A percentile compares a stretch with the other conserved stretches of the same genome.
Evolutionary conservation across 2,797 vertebrate genomes (phyloP).

Genomic region (Hyperoplus immaculatus): DNA sequence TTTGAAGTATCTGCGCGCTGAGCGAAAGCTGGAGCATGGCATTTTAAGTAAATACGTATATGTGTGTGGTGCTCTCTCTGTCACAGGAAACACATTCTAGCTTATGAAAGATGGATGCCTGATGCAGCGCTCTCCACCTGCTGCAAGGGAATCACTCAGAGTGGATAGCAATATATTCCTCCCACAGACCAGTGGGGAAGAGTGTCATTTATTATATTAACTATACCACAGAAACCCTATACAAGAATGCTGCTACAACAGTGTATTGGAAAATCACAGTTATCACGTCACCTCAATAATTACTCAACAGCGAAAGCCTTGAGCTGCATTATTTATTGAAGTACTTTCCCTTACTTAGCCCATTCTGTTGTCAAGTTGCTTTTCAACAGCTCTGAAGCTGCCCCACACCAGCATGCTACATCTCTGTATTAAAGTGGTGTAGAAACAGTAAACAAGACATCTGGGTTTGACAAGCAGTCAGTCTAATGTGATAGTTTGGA

Average conservation of each 20-base stretch:
- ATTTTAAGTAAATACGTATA: slow-evolving; percentile 61
- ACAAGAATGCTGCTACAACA: not conserved
- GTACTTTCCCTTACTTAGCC: not conserved
- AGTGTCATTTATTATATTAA: slow-evolving; percentile 56
- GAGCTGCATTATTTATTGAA: not conserved
- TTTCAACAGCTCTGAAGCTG: slow-evolving; percentile 3
- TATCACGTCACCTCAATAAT: not conserved
- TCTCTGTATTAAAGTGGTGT: not conserved
- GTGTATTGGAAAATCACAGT: not conserved
- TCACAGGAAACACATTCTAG: slow-evolving; percentile 44
- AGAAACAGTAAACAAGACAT: too few species aligned
- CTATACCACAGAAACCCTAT: not conserved
- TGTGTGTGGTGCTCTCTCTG: slow-evolving; percentile 27
- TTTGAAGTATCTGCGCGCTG: slow-evolving; percentile 58
- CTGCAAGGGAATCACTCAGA: slow-evolving; percentile 62
- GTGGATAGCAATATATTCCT: slow-evolving; percentile 57
- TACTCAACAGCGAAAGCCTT: not conserved
- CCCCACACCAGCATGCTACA: not conserved
- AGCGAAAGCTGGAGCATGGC: slow-evolving; percentile 55
- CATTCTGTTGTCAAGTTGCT: not conserved
- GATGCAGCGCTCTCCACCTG: slow-evolving; percentile 50
- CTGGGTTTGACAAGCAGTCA: not conserved
- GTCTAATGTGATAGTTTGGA: too few species aligned
- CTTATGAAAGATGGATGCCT: slow-evolving; percentile 64
- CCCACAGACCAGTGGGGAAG: slow-evolving; percentile 57